phyloP scores from a whole-genome alignment of 2,797 vertebrate species.

The Sebastes oblongus region DNA sequence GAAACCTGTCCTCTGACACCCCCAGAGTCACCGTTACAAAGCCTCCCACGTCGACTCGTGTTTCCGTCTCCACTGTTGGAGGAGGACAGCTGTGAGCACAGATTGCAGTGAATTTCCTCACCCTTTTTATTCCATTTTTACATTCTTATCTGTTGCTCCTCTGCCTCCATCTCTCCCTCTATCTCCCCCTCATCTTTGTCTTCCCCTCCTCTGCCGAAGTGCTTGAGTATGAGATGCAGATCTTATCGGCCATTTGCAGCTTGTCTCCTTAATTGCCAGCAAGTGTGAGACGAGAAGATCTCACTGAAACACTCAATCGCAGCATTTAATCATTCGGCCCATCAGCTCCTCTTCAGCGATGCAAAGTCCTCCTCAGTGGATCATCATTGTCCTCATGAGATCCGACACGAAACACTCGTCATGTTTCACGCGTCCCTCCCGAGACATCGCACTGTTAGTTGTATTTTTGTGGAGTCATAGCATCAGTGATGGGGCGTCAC shows the following conservation, averaged over 20 bases:
- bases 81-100: conserved; percentile 14
- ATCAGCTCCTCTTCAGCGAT: background rate
- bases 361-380: background rate
- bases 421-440: background rate
- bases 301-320: conserved; percentile 6
- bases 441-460: background rate
- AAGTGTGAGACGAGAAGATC: conserved; percentile 25
- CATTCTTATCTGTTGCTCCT: conserved; percentile 9
- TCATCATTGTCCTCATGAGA: background rate
- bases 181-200: conserved; percentile 17
- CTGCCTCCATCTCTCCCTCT: background rate
- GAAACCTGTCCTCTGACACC: background rate
- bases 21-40: background rate
- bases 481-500: background rate
- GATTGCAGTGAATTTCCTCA: conserved; percentile 42
- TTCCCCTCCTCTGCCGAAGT: background rate
- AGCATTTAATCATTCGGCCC: background rate
- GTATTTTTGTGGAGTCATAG: background rate
- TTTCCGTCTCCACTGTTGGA: background rate
- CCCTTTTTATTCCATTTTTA: conserved; percentile 6
- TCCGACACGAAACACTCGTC: background rate
- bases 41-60: background rate
- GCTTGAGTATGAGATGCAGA: conserved; percentile 28
- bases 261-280: conserved; percentile 43
- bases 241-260: conserved; percentile 41